phyloP scores from a whole-genome alignment of 2,113 vertebrate species.

The Austrofundulus limnaeus region DNA sequence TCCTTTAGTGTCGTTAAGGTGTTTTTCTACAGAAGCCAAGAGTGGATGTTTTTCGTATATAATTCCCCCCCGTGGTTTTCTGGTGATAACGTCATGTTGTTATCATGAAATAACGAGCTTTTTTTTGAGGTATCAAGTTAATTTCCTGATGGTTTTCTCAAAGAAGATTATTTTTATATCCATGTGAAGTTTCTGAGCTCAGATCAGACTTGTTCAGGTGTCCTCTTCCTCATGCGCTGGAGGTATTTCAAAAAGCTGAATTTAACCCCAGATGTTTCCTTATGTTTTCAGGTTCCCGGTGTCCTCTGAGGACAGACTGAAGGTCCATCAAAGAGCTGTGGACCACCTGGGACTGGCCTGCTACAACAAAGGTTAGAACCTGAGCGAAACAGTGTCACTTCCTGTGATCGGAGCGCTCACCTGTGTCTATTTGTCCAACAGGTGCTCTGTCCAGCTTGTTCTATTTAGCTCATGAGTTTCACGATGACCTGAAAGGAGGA shows the following conservation, averaged over 20 bases:
- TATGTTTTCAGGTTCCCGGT: constrained; percentile 52
- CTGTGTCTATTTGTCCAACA: constrained; percentile 12
- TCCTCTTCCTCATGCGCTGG: too few relatives aligned
- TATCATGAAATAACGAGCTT: too few relatives aligned
- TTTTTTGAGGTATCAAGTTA: too few relatives aligned
- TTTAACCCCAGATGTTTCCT: background rate
- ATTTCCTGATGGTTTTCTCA: too few relatives aligned
- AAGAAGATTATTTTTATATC: too few relatives aligned
- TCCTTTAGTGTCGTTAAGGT: background rate
- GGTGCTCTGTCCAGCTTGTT: constrained; percentile 71
- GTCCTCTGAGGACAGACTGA: constrained; percentile 53
- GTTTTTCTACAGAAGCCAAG: too few relatives aligned
- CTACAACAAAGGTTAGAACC: constrained; percentile 65
- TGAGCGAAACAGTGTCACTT: background rate
- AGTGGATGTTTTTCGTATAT: too few relatives aligned
- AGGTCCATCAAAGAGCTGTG: constrained; percentile 72
- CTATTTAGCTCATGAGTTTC: constrained; percentile 70
- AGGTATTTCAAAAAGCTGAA: too few relatives aligned
- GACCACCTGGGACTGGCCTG: constrained; percentile 70
- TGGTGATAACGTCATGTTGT: too few relatives aligned
- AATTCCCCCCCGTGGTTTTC: too few relatives aligned
- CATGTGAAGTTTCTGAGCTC: too few relatives aligned
- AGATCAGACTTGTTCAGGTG: too few relatives aligned
- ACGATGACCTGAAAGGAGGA: constrained; percentile 57
- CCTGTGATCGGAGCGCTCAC: background rate